Conservation (phyloP, 2,113 vertebrate genomes). For the Empidonax alnorum region DNA sequence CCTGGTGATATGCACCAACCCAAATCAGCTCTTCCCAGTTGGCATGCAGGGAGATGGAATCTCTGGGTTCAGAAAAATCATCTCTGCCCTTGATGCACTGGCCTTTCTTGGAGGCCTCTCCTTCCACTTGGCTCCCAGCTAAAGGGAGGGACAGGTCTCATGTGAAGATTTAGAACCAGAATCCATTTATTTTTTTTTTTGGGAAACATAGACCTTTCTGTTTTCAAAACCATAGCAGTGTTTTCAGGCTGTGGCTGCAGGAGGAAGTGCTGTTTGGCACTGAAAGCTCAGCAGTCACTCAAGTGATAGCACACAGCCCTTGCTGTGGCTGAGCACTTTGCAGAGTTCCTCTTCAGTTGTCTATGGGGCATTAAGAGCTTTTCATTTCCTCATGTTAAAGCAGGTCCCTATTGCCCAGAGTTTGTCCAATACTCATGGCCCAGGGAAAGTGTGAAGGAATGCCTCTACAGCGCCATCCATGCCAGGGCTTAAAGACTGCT, state of each 20-base stretch:
- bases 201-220: neutral
- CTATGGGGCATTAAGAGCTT: neutral
- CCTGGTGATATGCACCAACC: neutral
- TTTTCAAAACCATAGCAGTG: neutral
- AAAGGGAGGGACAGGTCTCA: neutral
- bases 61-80: neutral
- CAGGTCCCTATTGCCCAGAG: neutral
- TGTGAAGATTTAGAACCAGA: neutral
- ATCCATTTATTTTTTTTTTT: neutral
- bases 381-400: neutral
- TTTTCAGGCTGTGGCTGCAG: neutral
- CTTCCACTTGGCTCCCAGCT: neutral
- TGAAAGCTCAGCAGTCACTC: neutral
- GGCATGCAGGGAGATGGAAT: neutral
- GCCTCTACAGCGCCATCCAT: neutral
- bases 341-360: neutral
- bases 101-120: neutral
- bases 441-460: neutral
- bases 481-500: neutral
- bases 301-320: neutral
- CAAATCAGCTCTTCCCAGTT: neutral
- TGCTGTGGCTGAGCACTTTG: neutral
- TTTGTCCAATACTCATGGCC: neutral
- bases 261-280: neutral
- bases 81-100: neutral